Conservation (phyloP, 1,140 invertebrate genomes). For the Vanessa atalanta region DNA sequence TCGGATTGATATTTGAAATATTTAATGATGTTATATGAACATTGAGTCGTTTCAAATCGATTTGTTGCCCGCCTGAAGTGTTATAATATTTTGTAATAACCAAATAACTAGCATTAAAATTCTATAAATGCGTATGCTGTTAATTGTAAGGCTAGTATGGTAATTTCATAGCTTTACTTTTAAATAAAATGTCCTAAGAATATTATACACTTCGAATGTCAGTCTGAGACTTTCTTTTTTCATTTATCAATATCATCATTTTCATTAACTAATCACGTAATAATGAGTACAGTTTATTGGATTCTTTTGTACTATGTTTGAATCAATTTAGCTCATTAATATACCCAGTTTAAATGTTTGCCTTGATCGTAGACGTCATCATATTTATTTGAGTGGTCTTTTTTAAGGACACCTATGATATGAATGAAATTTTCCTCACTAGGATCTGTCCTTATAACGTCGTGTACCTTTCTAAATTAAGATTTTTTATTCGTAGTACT, state of each 20-base stretch:
- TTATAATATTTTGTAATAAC: not conserved
- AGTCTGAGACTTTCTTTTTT: too few species aligned
- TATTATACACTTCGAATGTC: too few species aligned
- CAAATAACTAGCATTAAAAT: not conserved
- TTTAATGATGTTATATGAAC: not conserved
- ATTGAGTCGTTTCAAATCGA: not conserved
- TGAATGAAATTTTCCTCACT: not conserved
- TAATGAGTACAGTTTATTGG: too few species aligned
- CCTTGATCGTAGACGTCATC: too few species aligned
- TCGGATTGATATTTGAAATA: not conserved
- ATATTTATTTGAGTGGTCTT: too few species aligned
- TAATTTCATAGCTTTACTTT: not conserved
- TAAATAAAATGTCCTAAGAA: too few species aligned
- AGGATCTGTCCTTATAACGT: slow-evolving; percentile 3
- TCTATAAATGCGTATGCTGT: not conserved
- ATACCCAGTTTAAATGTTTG: too few species aligned
- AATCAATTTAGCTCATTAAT: too few species aligned
- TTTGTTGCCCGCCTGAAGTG: not conserved
- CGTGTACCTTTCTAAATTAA: slow-evolving; percentile 7
- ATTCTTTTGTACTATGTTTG: too few species aligned
- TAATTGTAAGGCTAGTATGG: not conserved
- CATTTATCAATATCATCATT: too few species aligned
- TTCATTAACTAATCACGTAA: too few species aligned
- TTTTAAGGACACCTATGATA: not conserved
- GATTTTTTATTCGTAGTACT: slow-evolving; percentile 8